Percentiles rank a stretch among this genome's conserved stretches.
These are phyloP conservation scores for Phyllotis vaccarum DNA, from an alignment of 2,797 vertebrate genomes.

Conservation along the genomic window DNA sequence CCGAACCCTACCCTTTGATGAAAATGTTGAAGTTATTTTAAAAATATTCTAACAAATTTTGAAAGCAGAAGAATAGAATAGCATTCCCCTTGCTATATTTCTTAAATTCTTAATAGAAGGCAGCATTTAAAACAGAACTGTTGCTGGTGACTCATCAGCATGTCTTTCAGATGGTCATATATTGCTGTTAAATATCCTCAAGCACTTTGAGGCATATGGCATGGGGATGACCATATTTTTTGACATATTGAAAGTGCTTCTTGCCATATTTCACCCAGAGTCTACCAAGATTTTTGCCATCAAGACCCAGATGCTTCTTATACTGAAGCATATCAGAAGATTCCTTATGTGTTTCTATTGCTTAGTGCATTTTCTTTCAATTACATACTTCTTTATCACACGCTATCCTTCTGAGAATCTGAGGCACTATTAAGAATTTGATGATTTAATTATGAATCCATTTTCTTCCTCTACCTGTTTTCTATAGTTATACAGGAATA, in stretches of 20 bases:
- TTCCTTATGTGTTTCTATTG: constrained; percentile 63
- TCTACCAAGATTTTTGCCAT: constrained; percentile 78
- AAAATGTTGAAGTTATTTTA: not conserved
- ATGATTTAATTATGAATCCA: not conserved
- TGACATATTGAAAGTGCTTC: constrained; percentile 78
- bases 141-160: constrained; percentile 39
- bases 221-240: constrained; percentile 76
- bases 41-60: constrained; percentile 25
- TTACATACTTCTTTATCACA: constrained; percentile 46
- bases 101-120: constrained; percentile 56
- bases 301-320: constrained; percentile 74
- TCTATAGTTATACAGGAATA: not conserved
- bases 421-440: constrained; percentile 39
- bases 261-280: constrained; percentile 69
- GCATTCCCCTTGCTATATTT: not conserved
- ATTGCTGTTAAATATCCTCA: constrained; percentile 78
- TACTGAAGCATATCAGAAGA: constrained; percentile 60
- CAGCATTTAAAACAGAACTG: constrained; percentile 25
- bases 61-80: constrained; percentile 19
- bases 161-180: constrained; percentile 60
- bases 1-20: not conserved
- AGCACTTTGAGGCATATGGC: constrained; percentile 67
- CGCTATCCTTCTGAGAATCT: not conserved
- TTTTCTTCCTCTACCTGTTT: not conserved
- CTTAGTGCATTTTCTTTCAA: constrained; percentile 40